A percentile compares a stretch with the other conserved stretches of the same genome.
phyloP scores from a whole-genome alignment of 2,797 vertebrate species.

The Mormyrus hasselquistii region DNA sequence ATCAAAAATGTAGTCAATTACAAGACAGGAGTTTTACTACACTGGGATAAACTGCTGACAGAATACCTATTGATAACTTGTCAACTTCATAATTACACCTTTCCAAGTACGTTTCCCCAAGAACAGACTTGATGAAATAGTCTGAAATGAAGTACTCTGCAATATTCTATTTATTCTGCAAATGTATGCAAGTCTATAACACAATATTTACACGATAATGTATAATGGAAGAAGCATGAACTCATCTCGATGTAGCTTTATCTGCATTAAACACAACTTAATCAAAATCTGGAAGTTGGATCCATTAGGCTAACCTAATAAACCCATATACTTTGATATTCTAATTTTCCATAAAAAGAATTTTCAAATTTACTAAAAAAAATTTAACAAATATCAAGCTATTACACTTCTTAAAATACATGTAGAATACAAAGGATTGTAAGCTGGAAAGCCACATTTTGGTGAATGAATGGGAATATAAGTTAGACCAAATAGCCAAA shows the following conservation, averaged over 20 bases:
- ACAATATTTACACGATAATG: background rate
- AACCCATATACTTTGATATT: slow-evolving; percentile 4
- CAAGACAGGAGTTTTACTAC: background rate
- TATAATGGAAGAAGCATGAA: slow-evolving; percentile 12
- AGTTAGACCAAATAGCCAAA: slow-evolving; percentile 3
- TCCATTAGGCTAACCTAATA: slow-evolving; percentile 3
- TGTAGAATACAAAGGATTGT: background rate
- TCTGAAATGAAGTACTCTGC: background rate
- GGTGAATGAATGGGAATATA: background rate
- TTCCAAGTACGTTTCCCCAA: background rate
- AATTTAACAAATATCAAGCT: background rate
- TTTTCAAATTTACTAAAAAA: background rate
- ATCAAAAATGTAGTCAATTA: background rate
- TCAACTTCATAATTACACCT: background rate
- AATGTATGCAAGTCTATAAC: slow-evolving; percentile 7
- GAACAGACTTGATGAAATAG: background rate
- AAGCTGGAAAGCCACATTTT: background rate
- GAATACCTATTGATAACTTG: background rate
- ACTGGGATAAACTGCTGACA: background rate
- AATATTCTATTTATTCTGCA: slow-evolving; percentile 7
- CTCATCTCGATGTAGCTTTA: background rate
- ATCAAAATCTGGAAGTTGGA: slow-evolving; percentile 4
- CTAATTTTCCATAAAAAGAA: slow-evolving; percentile 1
- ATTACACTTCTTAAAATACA: background rate
- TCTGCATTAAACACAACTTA: background rate